A percentile compares a stretch with the other conserved stretches of the same genome.
These are phyloP conservation scores for Lutraria lutraria DNA, from an alignment of 2,888 invertebrate genomes.

Conservation along the genomic window DNA sequence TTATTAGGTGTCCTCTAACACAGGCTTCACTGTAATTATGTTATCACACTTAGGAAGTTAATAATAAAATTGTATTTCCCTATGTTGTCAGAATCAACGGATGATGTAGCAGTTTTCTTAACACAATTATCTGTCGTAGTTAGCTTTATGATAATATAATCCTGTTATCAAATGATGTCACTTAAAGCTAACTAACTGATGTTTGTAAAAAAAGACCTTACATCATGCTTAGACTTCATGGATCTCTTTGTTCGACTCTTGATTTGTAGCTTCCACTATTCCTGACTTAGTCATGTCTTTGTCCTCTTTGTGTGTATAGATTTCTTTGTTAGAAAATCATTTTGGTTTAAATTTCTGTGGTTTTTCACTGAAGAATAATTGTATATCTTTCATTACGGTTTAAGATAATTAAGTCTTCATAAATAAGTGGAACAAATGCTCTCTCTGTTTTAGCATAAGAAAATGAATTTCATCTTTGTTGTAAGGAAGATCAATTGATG, in stretches of 20 bases:
- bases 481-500: no score
- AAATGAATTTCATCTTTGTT: no score
- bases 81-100: neutral
- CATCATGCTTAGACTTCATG: neutral
- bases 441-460: no score
- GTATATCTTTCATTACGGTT: no score
- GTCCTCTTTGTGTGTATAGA: neutral
- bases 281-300: neutral
- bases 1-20: no score
- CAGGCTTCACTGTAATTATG: no score
- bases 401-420: no score
- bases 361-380: neutral
- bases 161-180: no score
- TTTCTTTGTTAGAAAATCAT: conserved; percentile 17
- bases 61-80: neutral
- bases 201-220: neutral
- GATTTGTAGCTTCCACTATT: neutral
- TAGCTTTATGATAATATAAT: neutral
- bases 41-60: neutral
- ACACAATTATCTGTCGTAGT: neutral
- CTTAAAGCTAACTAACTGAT: neutral
- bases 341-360: neutral
- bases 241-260: neutral
- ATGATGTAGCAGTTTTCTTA: neutral
- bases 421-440: no score